Evolutionary conservation across 2,888 invertebrate genomes (phyloP), one percentile per base, ranked within the genome.

Genomic region (Trypoxylon attenuatum): DNA sequence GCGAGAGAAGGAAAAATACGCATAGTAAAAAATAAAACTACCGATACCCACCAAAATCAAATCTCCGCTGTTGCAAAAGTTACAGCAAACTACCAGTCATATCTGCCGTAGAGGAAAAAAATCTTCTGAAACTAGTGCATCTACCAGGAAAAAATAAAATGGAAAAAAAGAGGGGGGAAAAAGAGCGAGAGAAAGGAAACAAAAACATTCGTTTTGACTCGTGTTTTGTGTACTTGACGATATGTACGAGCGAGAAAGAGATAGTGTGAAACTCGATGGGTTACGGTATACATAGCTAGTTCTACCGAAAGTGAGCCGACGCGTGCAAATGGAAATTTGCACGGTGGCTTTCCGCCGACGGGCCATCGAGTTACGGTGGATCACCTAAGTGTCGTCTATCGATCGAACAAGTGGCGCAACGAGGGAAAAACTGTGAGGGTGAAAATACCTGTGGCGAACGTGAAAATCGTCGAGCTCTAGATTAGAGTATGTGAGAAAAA

Each of bases 341-440:
- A n/a, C n/a, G n/a, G n/a, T n/a, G n/a, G 2, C 5, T 29, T 10
- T 2, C 5, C 27, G 2, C 23, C 16, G 13, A 5, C 10, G 16
- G 46, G 55, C 53, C 52, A 63, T 63, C 66, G 68, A 57, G 25
- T 54, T 4, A 33, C 53, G 46, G 49, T 38, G 16, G n/a, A 13
- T 19, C 15, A 21, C 15, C 29, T 39, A 19, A 54, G 55, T 43
- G 57, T 62, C 54, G 61, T 67, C 69, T 66, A 61, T 53, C 69
- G 69, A 67, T 62, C 53, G 63, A 64, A 66, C 66, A 63, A 68
- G 57, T 53, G 52, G 62, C 57, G 42, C 46, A 55, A 57, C 41
- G 53, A 57, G 51, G 62, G 29, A 54, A 23, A 15, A 29, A 21
- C 6, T 19, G n/a, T 19, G n/a, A 6, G 19, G 8, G 21, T 43